A percentile compares a stretch with the other conserved stretches of the same genome.
phyloP scores from a whole-genome alignment of 2,797 vertebrate species.

The Pseudochirops corinnae region DNA sequence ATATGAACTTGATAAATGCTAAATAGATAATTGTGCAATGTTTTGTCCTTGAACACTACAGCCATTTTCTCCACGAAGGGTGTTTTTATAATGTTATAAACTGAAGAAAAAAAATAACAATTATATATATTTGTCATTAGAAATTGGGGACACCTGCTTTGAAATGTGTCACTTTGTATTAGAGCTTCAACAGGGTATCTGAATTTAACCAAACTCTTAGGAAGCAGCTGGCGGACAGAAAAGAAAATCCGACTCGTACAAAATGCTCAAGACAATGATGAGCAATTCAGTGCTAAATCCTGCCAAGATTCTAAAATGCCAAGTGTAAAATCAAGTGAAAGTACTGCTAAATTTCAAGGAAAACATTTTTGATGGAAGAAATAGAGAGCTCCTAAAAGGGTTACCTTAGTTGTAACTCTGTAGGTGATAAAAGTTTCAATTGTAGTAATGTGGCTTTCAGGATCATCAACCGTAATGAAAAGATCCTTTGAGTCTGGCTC shows the following conservation, averaged over 20 bases:
- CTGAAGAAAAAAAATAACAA: neutral
- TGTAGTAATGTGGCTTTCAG: constrained; percentile 95
- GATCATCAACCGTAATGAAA: constrained; percentile 94
- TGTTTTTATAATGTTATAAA: constrained; percentile 35
- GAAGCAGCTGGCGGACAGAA: neutral
- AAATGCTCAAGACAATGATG: neutral
- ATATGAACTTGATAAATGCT: neutral
- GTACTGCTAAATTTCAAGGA: neutral
- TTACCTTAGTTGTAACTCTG: constrained; percentile 93
- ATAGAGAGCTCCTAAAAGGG: neutral
- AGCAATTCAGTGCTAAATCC: constrained; percentile 35
- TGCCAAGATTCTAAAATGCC: constrained; percentile 1
- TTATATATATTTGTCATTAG: constrained; percentile 4
- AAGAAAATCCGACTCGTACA: neutral
- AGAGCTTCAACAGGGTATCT: neutral
- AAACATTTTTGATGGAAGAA: neutral
- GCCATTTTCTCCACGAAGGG: neutral
- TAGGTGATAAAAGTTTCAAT: constrained; percentile 97
- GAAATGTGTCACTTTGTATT: neutral
- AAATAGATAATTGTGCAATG: neutral
- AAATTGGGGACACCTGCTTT: neutral
- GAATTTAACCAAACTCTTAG: neutral
- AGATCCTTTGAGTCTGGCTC: constrained; percentile 90
- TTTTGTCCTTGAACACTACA: neutral
- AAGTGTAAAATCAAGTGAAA: neutral